Evolutionary conservation across 2,113 vertebrate genomes (phyloP), one percentile per base, ranked within the genome.

Genomic region (Plestiodon gilberti): DNA sequence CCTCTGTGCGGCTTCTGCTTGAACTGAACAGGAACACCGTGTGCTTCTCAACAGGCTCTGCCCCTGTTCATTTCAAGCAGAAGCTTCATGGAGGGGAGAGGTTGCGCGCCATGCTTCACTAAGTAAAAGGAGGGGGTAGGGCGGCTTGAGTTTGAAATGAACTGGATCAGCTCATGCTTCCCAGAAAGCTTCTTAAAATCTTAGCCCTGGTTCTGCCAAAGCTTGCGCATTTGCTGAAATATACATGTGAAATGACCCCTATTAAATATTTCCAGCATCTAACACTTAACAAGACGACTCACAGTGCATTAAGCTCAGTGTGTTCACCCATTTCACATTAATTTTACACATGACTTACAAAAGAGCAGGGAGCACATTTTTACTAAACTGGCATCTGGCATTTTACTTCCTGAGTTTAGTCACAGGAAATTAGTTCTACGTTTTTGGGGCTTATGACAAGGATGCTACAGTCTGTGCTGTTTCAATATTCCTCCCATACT

Each of bases 321-420:
- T 52, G 70, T 13, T 86, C 59, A 35, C 25, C 61, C 70, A 81
- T 38, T 86, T 89, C 76, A 62, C 35, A 18, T 82, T 88, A 79
- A 80, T 80, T 69, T 77, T 75, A 75, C 64, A 86, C 61, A 25
- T 80, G 69, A 65, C 23, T 57, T 81, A 62, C 59, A 64, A 65
- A 86, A 81, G 69, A 77, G 57, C 59, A 84, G 43, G 38, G 76
- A 81, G 78, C 65, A 57, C 71, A n/a, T 30, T 78, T 33, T 81
- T 22, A 23, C 22, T 48, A 43, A 62, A 30, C 65, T 33, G 67
- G 28, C 59, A 38, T 23, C 18, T 73, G 57, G 30, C 77, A 73
- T 78, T 78, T 81, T 78, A 6, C 20, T n/a, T 82, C 70, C 33
- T 78, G 5, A 40, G 14, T 75, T 70, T 79, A 81, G 20, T 64